Percentiles rank a stretch among this genome's conserved stretches.
phyloP scores from a whole-genome alignment of 2,797 vertebrate genomes.

The Smutsia gigantea region DNA sequence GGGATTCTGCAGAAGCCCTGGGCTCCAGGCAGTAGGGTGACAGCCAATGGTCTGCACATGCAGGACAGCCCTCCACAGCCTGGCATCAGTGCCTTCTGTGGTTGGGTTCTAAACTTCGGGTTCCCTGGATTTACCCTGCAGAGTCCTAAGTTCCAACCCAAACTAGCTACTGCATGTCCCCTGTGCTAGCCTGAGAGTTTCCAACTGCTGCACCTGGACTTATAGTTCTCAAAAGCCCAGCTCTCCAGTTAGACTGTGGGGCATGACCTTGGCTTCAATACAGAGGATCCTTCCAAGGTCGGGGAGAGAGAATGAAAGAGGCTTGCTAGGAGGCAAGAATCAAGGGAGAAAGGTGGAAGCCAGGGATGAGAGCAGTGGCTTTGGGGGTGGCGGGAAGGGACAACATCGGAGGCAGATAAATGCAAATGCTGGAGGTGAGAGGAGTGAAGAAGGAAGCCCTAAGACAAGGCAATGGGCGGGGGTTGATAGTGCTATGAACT shows the following conservation, averaged over 20 bases:
- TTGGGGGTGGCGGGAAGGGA: neutral
- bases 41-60: neutral
- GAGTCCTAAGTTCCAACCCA: neutral
- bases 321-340: neutral
- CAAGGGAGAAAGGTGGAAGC: neutral
- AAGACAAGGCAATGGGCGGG: rapidly evolving
- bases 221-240: neutral
- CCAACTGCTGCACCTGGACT: neutral
- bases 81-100: neutral
- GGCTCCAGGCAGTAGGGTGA: neutral
- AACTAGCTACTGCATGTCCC: neutral
- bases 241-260: neutral
- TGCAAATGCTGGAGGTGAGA: neutral
- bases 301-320: neutral
- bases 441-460: no score
- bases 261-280: neutral
- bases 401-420: neutral
- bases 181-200: neutral
- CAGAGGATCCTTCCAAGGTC: neutral
- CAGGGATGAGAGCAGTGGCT: neutral
- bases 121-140: neutral
- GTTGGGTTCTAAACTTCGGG: neutral
- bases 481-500: no score
- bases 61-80: neutral
- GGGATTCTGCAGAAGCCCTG: neutral